Evolutionary conservation across 2,113 vertebrate genomes (phyloP).

Genomic region (Ptychochromis oligacanthus): DNA sequence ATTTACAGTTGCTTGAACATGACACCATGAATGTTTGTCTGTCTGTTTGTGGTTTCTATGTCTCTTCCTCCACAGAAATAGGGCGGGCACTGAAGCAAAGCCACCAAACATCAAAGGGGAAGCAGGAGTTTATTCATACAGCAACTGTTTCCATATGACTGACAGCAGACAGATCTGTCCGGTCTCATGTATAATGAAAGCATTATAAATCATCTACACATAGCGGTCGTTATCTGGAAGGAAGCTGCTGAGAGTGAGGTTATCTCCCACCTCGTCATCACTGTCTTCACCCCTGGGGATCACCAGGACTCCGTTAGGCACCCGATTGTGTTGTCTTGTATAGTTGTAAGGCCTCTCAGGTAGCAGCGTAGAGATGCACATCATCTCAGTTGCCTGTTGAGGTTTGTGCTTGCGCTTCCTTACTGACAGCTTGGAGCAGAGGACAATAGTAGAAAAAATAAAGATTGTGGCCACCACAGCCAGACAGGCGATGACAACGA

Average conservation of each 20-base stretch:
- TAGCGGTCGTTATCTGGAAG: conserved; percentile 80
- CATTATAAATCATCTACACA: conserved; percentile 23
- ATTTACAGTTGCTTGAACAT: neutral
- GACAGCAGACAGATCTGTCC: neutral
- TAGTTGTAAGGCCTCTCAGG: conserved; percentile 67
- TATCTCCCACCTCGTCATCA: conserved; percentile 78
- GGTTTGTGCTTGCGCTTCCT: conserved; percentile 59
- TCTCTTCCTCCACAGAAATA: conserved; percentile 11
- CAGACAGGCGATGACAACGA: conserved; percentile 84
- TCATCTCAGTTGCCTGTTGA: conserved; percentile 83
- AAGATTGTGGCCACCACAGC: conserved; percentile 83
- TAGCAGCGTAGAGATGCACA: conserved; percentile 88
- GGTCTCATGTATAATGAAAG: neutral
- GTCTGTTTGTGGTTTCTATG: conserved; percentile 11
- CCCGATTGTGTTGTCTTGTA: conserved; percentile 40
- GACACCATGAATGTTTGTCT: neutral
- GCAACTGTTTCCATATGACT: conserved; percentile 26
- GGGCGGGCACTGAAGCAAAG: conserved; percentile 7
- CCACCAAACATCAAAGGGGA: conserved; percentile 36
- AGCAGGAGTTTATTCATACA: conserved; percentile 20
- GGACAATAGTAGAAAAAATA: conserved; percentile 81
- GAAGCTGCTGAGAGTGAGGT: conserved; percentile 90
- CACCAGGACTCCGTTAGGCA: conserved; percentile 61
- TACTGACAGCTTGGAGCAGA: conserved; percentile 81
- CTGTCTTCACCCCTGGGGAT: conserved; percentile 50